Base-by-base conservation (phyloP, 1,140 invertebrate genomes). In the Drosophila sturtevanti region DNA sequence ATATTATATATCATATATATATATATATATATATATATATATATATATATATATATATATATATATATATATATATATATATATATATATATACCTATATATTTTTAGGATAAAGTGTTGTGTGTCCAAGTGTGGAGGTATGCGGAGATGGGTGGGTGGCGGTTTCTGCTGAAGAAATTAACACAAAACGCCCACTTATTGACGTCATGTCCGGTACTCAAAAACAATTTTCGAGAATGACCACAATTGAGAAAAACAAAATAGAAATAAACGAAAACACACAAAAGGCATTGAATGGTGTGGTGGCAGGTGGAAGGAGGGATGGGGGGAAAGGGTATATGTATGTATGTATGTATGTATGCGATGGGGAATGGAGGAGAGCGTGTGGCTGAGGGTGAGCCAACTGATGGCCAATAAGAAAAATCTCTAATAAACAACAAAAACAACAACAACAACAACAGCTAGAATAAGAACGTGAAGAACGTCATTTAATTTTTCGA, bases 161-260 rank as follows among this genome's bases (percentile, higher is more conserved):
- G 55, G 27, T 31, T 31, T 6, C 7, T 18, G 55, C 27, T 68
- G 34, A 27, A 55, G 54, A 89, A 89, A 89, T 89, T 89, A 89
- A 89, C 77, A 84, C 84, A 89, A 89, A 48, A 89, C 84, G 84
- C 84, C 84, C 84, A 89, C 84, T 89, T 89, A 89, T 89, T 89
- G 84, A 89, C 84, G 84, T 89, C 84, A 89, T 89, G 84, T 89
- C 84, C 84, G 84, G 84, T 89, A 89, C 84, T 89, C 84, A 89
- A 89, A 89, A 89, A 89, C 84, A 89, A 89, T 89, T 89, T 89
- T 89, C 84, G 85, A 89, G 85, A 80, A 89, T 89, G 84, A 80
- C 87, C 84, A 89, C 85, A 89, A 89, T 89, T 89, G 84, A 72
- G 85, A 84, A 89, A 87, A 87, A 80, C 84, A 87, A 87, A 87